phyloP scores from a whole-genome alignment of 2,113 vertebrate genomes.

The Nerophis lumbriciformis region DNA sequence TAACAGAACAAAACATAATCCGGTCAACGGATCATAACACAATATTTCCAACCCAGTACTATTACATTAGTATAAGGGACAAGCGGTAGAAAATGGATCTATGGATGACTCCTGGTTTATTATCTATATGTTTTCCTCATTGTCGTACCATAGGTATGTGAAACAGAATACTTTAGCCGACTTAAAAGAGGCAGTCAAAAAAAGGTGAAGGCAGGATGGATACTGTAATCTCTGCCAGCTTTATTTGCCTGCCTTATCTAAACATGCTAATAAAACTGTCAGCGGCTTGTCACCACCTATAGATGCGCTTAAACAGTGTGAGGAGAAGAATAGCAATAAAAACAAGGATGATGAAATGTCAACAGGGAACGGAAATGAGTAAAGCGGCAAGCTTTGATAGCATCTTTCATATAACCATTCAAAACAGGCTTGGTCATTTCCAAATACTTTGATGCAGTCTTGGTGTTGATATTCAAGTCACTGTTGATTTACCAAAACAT shows the following conservation, averaged over 20 bases:
- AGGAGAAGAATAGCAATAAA: slow-evolving; percentile 23
- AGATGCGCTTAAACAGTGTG: slow-evolving; percentile 1
- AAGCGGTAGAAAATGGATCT: too few relatives aligned
- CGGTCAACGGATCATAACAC: too few relatives aligned
- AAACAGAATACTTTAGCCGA: slow-evolving; percentile 31
- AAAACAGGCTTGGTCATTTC: slow-evolving; percentile 45
- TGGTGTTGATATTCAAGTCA: slow-evolving; percentile 31
- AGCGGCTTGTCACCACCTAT: slow-evolving; percentile 11
- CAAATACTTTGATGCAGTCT: slow-evolving; percentile 35
- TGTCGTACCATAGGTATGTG: slow-evolving; percentile 36
- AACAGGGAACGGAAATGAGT: slow-evolving; percentile 33
- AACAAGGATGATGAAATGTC: slow-evolving; percentile 21
- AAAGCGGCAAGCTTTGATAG: slow-evolving; percentile 36
- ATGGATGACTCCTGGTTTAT: too few relatives aligned
- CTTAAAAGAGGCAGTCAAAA: slow-evolving; percentile 17
- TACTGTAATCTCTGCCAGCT: slow-evolving; percentile 22
- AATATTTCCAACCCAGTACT: too few relatives aligned
- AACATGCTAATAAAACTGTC: slow-evolving; percentile 44
- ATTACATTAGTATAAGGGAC: too few relatives aligned
- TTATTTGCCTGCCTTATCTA: slow-evolving; percentile 35
- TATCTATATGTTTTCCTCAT: neutral
- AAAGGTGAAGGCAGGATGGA: slow-evolving; percentile 20
- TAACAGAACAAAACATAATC: too few relatives aligned
- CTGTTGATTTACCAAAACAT: slow-evolving; percentile 38
- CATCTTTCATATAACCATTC: slow-evolving; percentile 52